Conservation (phyloP, 1,140 invertebrate species). For the Trichonephila clavata region DNA sequence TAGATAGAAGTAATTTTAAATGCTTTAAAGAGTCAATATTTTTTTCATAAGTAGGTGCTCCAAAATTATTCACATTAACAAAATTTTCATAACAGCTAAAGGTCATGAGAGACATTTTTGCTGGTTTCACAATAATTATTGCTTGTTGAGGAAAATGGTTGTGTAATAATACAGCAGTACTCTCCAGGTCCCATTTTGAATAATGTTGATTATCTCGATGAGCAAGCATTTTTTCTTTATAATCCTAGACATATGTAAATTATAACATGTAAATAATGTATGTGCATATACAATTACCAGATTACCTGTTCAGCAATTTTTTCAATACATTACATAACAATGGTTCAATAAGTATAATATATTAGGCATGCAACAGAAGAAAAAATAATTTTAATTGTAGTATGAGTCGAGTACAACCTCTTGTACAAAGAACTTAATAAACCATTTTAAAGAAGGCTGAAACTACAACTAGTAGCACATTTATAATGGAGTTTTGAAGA, state of each 20-base stretch:
- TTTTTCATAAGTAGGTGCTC: conserved; percentile 87
- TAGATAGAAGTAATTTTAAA: conserved; percentile 77
- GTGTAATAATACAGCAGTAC: conserved; percentile 86
- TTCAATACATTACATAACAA: too few species aligned
- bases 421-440: too few species aligned
- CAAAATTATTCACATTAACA: conserved; percentile 88
- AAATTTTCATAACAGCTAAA: conserved; percentile 95
- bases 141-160: conserved; percentile 86
- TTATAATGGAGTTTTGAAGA: too few species aligned
- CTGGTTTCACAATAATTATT: conserved; percentile 88
- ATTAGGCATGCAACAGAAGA: too few species aligned
- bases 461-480: too few species aligned
- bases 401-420: too few species aligned
- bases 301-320: too few species aligned
- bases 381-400: too few species aligned
- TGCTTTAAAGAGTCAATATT: conserved; percentile 87
- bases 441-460: too few species aligned
- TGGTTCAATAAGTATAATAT: too few species aligned
- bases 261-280: too few species aligned
- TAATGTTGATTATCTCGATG: conserved; percentile 88
- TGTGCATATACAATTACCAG: too few species aligned
- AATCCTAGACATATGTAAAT: conserved; percentile 84
- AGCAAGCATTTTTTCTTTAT: conserved; percentile 88
- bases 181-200: conserved; percentile 89
- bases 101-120: conserved; percentile 89